A percentile compares a stretch with the other conserved stretches of the same genome.
Evolutionary conservation across 2,113 vertebrate genomes (phyloP).

Genomic region (Aplodontia rufa): DNA sequence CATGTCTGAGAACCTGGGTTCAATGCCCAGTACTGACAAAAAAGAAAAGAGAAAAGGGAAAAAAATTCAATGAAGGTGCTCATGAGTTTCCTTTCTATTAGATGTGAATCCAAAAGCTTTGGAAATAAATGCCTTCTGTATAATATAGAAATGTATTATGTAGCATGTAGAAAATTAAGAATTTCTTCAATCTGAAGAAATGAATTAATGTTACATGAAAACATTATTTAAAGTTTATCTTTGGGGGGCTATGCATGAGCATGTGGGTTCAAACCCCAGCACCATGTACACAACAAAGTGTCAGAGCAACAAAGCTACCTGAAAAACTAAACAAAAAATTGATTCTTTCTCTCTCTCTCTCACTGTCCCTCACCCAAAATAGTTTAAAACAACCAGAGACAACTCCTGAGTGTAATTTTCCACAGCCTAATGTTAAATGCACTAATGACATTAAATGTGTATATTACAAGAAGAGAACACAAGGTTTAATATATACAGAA

Average conservation of each 20-base stretch:
- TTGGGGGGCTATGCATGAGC: too few species aligned
- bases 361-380: too few species aligned
- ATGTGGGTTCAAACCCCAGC: too few species aligned
- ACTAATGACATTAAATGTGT: slow-evolving; percentile 8
- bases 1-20: background rate
- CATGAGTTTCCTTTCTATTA: background rate
- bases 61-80: background rate
- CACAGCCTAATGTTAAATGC: slow-evolving; percentile 1
- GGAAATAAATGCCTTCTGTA: background rate
- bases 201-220: slow-evolving; percentile 9
- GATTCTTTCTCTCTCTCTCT: too few species aligned
- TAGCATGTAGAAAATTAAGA: slow-evolving; percentile 16
- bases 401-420: background rate
- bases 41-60: background rate
- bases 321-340: too few species aligned
- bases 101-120: slow-evolving; percentile 10
- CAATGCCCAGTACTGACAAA: background rate
- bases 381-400: slow-evolving; percentile 33
- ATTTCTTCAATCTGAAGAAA: slow-evolving; percentile 67
- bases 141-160: background rate
- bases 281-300: too few species aligned
- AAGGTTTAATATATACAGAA: slow-evolving; percentile 68
- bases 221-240: slow-evolving; percentile 31
- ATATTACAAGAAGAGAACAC: slow-evolving; percentile 32
- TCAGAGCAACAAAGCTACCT: too few species aligned